phyloP scores from a whole-genome alignment of 2,888 invertebrate species.

The Drosophila tanythrix region DNA sequence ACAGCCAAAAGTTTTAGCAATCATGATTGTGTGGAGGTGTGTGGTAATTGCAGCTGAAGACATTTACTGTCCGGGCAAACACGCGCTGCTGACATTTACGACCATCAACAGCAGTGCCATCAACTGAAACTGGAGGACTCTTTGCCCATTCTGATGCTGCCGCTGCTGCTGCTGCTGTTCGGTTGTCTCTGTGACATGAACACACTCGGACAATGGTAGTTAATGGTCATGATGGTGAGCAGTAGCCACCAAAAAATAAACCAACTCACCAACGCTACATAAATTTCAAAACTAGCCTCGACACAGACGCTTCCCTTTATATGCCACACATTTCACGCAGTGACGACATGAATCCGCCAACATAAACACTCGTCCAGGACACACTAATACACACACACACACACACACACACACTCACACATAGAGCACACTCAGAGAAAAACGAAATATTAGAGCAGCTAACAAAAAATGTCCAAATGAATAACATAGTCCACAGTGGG shows the following conservation, averaged over 20 bases:
- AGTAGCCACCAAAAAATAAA: constrained; percentile 69
- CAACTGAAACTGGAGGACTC: constrained; percentile 31
- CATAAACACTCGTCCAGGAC: constrained; percentile 72
- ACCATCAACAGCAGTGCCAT: constrained; percentile 72
- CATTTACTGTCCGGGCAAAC: constrained; percentile 74
- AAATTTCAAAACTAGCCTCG: constrained; percentile 79
- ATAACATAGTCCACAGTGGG: constrained; percentile 44
- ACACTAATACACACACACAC: constrained; percentile 42
- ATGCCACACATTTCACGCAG: constrained; percentile 81
- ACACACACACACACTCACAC: constrained; percentile 18
- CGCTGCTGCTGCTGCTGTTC: neutral
- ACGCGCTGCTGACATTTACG: constrained; percentile 81
- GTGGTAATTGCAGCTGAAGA: constrained; percentile 81
- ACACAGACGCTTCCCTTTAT: constrained; percentile 52
- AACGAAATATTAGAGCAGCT: constrained; percentile 60
- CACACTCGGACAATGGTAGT: constrained; percentile 70
- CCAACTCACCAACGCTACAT: constrained; percentile 78
- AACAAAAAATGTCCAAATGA: constrained; percentile 63
- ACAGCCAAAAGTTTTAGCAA: constrained; percentile 23
- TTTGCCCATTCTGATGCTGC: neutral
- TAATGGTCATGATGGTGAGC: constrained; percentile 72
- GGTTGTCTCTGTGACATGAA: constrained; percentile 68
- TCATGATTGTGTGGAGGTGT: constrained; percentile 13
- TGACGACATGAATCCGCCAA: constrained; percentile 81
- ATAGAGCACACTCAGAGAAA: constrained; percentile 40